Conservation (phyloP, 1,140 invertebrate species). For the Stegodyphus mimosarum region DNA sequence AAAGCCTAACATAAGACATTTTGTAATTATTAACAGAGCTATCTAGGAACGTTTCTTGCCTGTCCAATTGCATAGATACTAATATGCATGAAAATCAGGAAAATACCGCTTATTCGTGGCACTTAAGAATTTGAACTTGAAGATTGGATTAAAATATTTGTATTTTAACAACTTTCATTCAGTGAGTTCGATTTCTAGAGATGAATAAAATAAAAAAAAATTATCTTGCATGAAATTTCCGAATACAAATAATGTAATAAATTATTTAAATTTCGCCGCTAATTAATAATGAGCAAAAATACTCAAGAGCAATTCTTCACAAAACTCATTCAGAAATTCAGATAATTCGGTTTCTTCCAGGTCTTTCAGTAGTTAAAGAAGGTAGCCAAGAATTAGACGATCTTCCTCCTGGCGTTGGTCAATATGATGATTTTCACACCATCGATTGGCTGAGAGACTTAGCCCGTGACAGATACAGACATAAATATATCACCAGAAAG, state of each 20-base stretch:
- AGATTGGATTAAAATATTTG: no score
- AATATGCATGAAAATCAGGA: no score
- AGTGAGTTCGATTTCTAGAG: no score
- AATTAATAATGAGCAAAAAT: not conserved
- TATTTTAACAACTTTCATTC: no score
- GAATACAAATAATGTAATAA: not conserved
- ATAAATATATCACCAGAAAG: conserved; percentile 90
- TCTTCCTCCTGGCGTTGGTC: conserved; percentile 80
- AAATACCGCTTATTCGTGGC: no score
- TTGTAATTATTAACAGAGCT: no score
- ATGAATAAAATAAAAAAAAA: no score
- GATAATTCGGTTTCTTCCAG: not conserved
- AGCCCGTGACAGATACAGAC: conserved; percentile 94
- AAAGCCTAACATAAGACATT: no score
- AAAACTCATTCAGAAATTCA: not conserved
- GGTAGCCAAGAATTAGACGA: conserved; percentile 36
- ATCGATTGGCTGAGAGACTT: conserved; percentile 99
- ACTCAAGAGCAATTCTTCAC: not conserved
- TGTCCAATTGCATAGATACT: no score
- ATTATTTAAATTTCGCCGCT: not conserved
- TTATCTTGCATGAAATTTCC: no score
- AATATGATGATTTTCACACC: conserved; percentile 99
- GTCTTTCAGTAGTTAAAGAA: not conserved
- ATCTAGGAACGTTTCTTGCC: no score
- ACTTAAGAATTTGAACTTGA: no score